phyloP scores from a whole-genome alignment of 2,113 vertebrate species.

The Gambusia affinis region DNA sequence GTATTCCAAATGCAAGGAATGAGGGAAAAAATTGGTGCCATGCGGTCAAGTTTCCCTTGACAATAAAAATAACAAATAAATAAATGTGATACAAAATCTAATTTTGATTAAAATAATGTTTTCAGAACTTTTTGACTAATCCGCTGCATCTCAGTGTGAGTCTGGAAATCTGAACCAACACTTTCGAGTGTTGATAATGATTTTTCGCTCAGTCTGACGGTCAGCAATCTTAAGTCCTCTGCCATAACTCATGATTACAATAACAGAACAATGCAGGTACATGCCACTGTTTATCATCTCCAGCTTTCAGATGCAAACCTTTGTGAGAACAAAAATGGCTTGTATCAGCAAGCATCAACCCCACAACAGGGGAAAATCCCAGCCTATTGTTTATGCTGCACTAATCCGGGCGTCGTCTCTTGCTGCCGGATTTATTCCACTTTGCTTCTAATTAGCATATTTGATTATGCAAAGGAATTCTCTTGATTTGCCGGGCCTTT shows the following conservation, averaged over 20 bases:
- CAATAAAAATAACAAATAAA: no score
- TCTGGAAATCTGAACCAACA: neutral
- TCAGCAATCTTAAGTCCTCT: neutral
- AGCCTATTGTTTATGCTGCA: constrained; percentile 55
- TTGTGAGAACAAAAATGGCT: constrained; percentile 32
- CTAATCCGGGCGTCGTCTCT: constrained; percentile 49
- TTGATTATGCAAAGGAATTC: constrained; percentile 71
- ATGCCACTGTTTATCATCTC: neutral
- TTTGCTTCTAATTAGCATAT: constrained; percentile 64
- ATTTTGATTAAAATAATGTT: neutral
- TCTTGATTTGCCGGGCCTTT: constrained; percentile 51
- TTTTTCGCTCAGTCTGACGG: neutral
- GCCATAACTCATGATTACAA: neutral
- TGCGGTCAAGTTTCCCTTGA: no score
- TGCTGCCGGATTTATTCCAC: constrained; percentile 44
- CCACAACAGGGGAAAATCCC: constrained; percentile 26
- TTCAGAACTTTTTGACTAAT: neutral
- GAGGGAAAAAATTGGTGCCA: no score
- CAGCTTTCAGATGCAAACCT: constrained; percentile 30
- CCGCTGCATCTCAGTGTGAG: neutral
- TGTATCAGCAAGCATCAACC: constrained; percentile 27
- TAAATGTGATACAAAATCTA: no score
- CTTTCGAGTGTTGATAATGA: neutral
- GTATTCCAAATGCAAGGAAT: no score
- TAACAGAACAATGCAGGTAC: neutral